Evolutionary conservation across 2,888 invertebrate species (phyloP), one percentile per base, ranked within the genome.

Genomic region (Sinohyriopsis cumingii): DNA sequence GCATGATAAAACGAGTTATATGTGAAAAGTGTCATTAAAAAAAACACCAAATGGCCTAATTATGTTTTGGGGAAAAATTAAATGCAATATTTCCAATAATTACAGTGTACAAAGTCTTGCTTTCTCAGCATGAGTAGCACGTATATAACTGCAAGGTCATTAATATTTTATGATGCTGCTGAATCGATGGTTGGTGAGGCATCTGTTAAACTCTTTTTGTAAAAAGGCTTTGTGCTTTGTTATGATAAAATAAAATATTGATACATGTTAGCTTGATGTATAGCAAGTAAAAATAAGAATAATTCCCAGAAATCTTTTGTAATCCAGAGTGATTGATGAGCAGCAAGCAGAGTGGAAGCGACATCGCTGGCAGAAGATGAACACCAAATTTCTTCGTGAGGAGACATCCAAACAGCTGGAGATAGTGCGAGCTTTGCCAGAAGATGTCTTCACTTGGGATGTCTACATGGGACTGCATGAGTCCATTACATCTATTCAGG

Each of bases 281-380:
- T 33, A 19, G 6, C 25, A 18, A 62, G n/a, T 62, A 45, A 45
- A 45, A 28, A 19, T 55, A 53, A 22, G 4, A 25, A 64, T 64
- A 55, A 20, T 18, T 15, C 1, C 20, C 45, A 20, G n/a, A 18
- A 28, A 12, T 56, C 1, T 53, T 69, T 15, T 60, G 4, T 60
- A 24, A 53, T 60, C 22, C 71, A 86, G 88, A 63, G 82, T 87
- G 53, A 87, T 90, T 45, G 85, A 86, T 56, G 85, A 86, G 54
- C 86, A 89, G 78, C 89, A 89, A 72, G 76, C 78, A 6, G 88
- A 89, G 70, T 89, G 89, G 89, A 89, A 89, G 80, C 72, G 86
- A 22, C 88, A 88, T 64, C 79, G 88, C 7, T 90, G 90, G 90
- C 89, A 89, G 83, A 89, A 88, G 75, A 86, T 89, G 83, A 86